A percentile compares a stretch with the other conserved stretches of the same genome.
These are phyloP conservation scores for Endomychus coccineus DNA, from an alignment of 2,888 invertebrate genomes.

Conservation along the genomic window DNA sequence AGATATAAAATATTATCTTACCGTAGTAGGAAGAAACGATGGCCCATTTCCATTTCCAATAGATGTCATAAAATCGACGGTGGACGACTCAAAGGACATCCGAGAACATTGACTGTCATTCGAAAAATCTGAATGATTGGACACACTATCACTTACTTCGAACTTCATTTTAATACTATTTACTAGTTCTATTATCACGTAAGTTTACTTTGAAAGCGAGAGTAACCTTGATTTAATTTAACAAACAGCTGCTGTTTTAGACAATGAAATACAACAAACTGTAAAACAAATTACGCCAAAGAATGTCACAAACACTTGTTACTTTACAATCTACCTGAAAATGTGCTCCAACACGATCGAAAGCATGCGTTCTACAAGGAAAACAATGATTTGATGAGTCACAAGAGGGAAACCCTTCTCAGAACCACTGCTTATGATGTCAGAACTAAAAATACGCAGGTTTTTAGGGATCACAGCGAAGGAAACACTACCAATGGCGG, in stretches of 20 bases:
- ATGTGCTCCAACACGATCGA: conserved; percentile 15
- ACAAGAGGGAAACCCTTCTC: conserved; percentile 43
- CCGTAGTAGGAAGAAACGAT: conserved; percentile 32
- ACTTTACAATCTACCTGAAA: conserved; percentile 14
- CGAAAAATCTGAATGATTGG: conserved; percentile 43
- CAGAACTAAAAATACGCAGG: conserved; percentile 41
- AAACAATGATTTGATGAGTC: conserved; percentile 36
- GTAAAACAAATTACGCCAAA: conserved; percentile 14
- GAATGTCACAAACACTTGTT: conserved; percentile 25
- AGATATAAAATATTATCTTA: too few relatives aligned
- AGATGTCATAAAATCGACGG: conserved; percentile 37
- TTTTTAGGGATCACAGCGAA: conserved; percentile 7
- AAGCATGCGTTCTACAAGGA: conserved; percentile 26
- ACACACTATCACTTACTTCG: conserved; percentile 41
- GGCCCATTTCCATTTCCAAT: conserved; percentile 36
- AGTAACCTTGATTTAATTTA: conserved; percentile 31
- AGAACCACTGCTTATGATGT: conserved; percentile 43
- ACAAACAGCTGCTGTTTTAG: conserved; percentile 13
- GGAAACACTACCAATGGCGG: conserved; percentile 7
- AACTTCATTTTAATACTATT: conserved; percentile 35
- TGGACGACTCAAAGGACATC: conserved; percentile 38
- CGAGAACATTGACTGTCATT: conserved; percentile 43
- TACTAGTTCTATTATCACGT: conserved; percentile 18
- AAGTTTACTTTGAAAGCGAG: conserved; percentile 18
- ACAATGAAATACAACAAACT: conserved; percentile 13